Evolutionary conservation across 2,113 vertebrate genomes (phyloP), one percentile per base, ranked within the genome.

Genomic region (Anthoscopus minutus): DNA sequence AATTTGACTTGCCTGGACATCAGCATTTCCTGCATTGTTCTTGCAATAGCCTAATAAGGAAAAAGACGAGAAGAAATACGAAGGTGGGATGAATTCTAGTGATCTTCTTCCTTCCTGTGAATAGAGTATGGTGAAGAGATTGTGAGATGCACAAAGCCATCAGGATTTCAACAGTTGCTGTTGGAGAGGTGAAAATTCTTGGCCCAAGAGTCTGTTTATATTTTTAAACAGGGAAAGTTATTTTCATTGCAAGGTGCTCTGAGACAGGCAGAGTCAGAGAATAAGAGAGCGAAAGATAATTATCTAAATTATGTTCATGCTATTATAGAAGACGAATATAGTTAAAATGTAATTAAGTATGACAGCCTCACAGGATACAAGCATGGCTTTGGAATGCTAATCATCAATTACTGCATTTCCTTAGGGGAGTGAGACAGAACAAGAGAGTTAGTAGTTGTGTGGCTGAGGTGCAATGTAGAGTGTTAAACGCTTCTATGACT

Each of bases 331-430:
- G 98, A 97, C 21, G 97, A 97, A 98, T 98, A 97, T 98, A 98
- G 97, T 98, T 98, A 98, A 98, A 98, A 98, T 98, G 97, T 98
- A 98, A 98, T 98, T 98, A 98, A 98, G 97, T 97, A 97, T 98
- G 98, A 98, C 96, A 96, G 97, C 95, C 97, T 98, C 65, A 96
- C 97, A 98, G 97, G 98, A 98, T 98, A 97, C 95, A 97, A 95
- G 97, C 95, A 64, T 97, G 97, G 97, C 96, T 98, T 97, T 96
- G 94, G 98, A 98, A 98, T 98, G 97, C 97, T 98, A 98, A 98
- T 98, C 97, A 97, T 98, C 96, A 98, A 98, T 98, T 98, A 98
- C 95, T 86, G 89, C 54, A 7, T 96, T 97, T 98, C 98, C 97
- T 95, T 96, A 93, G 97, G 98, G 98, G 95, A 95, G 83, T 72